Percentiles rank a stretch among this genome's conserved stretches.
These are phyloP conservation scores for Chloromyia formosa DNA, from an alignment of 2,888 invertebrate genomes.

Conservation along the genomic window DNA sequence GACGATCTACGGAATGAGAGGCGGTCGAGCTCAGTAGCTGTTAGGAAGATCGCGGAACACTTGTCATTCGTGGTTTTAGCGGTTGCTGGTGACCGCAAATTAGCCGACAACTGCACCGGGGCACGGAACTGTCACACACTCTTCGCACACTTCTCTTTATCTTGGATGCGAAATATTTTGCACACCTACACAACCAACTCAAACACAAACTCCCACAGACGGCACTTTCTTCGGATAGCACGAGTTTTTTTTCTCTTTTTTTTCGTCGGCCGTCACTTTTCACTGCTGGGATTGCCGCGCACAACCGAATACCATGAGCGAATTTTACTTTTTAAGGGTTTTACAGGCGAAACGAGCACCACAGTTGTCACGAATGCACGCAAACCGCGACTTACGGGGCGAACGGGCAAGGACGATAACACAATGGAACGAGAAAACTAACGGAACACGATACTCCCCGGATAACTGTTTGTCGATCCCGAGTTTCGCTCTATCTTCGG, in stretches of 20 bases:
- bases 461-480: conserved; percentile 1
- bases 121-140: not conserved
- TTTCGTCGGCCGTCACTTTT: conserved; percentile 28
- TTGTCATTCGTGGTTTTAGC: not conserved
- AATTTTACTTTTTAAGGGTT: not conserved
- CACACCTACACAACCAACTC: too few species aligned
- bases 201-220: not conserved
- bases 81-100: not conserved
- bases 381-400: not conserved
- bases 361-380: not conserved
- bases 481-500: not conserved
- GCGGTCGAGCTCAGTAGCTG: too few species aligned
- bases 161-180: not conserved
- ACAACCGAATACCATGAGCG: too few species aligned
- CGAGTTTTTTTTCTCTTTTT: not conserved
- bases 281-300: not conserved
- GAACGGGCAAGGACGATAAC: not conserved
- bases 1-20: too few species aligned
- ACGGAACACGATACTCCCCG: conserved; percentile 10
- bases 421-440: not conserved
- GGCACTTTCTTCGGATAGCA: not conserved
- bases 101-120: not conserved
- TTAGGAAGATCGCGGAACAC: not conserved
- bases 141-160: not conserved
- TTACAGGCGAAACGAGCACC: not conserved